These are phyloP conservation scores for Chauna torquata DNA, from an alignment of 2,113 vertebrate genomes.

Conservation along the genomic window DNA sequence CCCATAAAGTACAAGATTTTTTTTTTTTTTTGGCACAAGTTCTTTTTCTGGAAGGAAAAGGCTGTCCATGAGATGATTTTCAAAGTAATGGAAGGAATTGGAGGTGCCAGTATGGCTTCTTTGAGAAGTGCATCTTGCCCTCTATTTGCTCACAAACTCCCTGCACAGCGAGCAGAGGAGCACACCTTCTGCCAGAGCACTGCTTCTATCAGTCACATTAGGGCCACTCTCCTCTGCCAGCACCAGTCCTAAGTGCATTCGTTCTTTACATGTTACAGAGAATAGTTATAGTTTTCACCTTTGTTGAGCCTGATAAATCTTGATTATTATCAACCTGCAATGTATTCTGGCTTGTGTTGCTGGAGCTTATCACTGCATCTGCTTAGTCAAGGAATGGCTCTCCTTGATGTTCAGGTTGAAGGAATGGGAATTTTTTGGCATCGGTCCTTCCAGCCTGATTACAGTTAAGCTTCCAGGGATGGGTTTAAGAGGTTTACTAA, in stretches of 20 bases:
- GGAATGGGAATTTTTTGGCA: background rate
- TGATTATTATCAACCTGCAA: background rate
- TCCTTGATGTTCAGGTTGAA: background rate
- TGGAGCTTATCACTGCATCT: background rate
- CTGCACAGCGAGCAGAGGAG: fast-evolving
- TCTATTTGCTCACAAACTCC: background rate
- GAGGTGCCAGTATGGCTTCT: background rate
- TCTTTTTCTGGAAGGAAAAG: background rate
- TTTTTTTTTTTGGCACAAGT: background rate
- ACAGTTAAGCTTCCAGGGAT: background rate
- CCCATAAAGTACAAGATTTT: background rate
- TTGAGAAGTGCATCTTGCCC: background rate
- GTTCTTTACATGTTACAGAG: background rate
- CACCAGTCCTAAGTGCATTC: background rate
- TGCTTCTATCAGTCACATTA: fast-evolving
- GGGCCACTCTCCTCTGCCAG: background rate
- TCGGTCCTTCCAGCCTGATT: background rate
- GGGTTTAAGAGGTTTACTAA: background rate
- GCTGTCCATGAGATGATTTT: background rate
- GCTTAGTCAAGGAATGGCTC: background rate
- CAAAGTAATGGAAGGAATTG: background rate
- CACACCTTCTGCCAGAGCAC: background rate
- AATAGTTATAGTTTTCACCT: background rate
- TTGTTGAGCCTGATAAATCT: background rate
- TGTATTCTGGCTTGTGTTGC: background rate